Percentiles rank a stretch among this genome's conserved stretches.
Conservation (phyloP, 2,113 vertebrate genomes). For the Protobothrops mucrosquamatus region DNA sequence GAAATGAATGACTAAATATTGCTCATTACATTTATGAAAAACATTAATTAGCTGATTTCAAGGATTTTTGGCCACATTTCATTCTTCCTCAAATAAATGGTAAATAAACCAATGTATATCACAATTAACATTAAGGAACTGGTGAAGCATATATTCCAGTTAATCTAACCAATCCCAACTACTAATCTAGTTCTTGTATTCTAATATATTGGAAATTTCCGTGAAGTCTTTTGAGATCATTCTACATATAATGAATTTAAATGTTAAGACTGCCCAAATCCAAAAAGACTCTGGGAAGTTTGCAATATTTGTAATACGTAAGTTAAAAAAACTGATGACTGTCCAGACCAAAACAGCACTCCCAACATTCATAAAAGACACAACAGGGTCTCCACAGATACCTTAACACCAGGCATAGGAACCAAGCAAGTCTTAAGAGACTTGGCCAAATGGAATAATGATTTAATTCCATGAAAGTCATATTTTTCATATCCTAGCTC, state of each 20-base stretch:
- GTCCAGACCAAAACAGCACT: neutral
- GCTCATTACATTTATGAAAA: neutral
- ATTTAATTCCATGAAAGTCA: neutral
- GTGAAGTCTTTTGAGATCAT: neutral
- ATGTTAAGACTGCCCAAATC: neutral
- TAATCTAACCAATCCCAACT: neutral
- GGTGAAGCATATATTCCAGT: neutral
- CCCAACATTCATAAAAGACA: neutral
- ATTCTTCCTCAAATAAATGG: neutral
- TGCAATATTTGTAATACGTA: neutral
- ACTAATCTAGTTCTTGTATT: neutral
- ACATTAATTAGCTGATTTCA: neutral
- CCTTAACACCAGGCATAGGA: neutral
- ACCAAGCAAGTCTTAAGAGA: neutral
- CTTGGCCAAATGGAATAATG: neutral
- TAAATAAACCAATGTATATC: neutral
- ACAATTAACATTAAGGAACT: neutral
- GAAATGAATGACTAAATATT: neutral
- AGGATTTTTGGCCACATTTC: neutral
- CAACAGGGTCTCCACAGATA: neutral
- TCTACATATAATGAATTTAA: neutral
- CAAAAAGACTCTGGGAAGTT: neutral
- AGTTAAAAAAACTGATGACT: neutral
- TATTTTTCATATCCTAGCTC: neutral
- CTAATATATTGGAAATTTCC: neutral